These are phyloP conservation scores for Dynastes tityus DNA, from an alignment of 2,888 invertebrate genomes.

Conservation along the genomic window DNA sequence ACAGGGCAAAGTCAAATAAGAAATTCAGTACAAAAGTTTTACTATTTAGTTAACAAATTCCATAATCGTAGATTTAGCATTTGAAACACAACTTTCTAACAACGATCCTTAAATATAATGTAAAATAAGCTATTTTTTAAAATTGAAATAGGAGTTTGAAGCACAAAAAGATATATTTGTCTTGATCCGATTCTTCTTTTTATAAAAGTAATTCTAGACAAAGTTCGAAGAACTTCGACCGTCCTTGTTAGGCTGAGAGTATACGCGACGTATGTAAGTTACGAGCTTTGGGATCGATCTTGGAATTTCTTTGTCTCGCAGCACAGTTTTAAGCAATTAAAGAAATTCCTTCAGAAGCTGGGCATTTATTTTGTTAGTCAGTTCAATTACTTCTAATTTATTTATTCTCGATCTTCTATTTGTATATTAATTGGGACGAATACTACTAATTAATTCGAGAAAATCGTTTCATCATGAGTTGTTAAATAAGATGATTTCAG, in stretches of 20 bases:
- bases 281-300: slow-evolving; percentile 31
- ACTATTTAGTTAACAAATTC: too few species aligned
- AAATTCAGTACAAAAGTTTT: too few species aligned
- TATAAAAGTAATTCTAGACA: neutral
- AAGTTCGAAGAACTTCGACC: slow-evolving; percentile 6
- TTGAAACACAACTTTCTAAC: too few species aligned
- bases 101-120: too few species aligned
- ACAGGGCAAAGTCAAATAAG: too few species aligned
- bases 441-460: neutral
- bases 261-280: slow-evolving; percentile 22
- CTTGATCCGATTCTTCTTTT: neutral
- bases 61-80: too few species aligned
- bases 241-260: slow-evolving; percentile 28
- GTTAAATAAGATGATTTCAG: too few species aligned
- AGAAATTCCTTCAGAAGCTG: slow-evolving; percentile 17
- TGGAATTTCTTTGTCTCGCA: slow-evolving; percentile 37
- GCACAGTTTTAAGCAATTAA: slow-evolving; percentile 43
- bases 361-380: slow-evolving; percentile 30
- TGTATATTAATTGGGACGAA: slow-evolving; percentile 19
- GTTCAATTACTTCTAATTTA: slow-evolving; percentile 34
- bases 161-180: too few species aligned
- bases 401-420: slow-evolving; percentile 21
- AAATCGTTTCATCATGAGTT: neutral
- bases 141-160: too few species aligned
- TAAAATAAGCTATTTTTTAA: too few species aligned